These are phyloP conservation scores for Corythucha ciliata DNA, from an alignment of 2,888 invertebrate genomes.

Conservation along the genomic window DNA sequence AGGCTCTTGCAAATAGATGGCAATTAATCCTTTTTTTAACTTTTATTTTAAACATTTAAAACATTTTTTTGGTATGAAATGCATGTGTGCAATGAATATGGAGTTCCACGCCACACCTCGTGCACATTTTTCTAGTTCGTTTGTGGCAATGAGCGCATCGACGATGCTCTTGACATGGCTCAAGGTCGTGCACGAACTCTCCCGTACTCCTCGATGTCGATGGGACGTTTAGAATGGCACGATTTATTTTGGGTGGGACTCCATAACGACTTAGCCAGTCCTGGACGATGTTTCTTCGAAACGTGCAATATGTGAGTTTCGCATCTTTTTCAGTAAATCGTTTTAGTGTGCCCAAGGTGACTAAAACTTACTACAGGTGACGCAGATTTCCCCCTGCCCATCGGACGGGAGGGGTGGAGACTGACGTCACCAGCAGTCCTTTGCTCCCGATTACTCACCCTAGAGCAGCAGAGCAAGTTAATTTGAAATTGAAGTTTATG, in stretches of 20 bases:
- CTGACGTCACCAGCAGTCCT: too few species aligned
- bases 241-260: neutral
- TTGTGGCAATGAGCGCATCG: conserved; percentile 3
- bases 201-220: neutral
- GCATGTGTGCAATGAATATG: too few species aligned
- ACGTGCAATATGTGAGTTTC: neutral
- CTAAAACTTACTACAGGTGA: too few species aligned
- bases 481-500: too few species aligned
- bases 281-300: neutral
- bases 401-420: too few species aligned
- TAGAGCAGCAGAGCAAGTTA: too few species aligned
- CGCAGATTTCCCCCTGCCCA: too few species aligned
- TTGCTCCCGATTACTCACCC: too few species aligned
- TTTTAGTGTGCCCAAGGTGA: neutral
- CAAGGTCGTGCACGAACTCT: neutral
- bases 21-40: too few species aligned
- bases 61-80: too few species aligned
- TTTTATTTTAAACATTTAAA: too few species aligned
- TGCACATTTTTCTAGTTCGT: conserved; percentile 4
- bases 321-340: neutral
- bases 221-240: neutral
- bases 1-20: too few species aligned
- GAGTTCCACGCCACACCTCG: neutral
- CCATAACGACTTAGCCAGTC: neutral
- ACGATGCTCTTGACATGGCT: neutral